Evolutionary conservation across 2,888 invertebrate species (phyloP).

Genomic region (Dyspetes luteomarginatus): DNA sequence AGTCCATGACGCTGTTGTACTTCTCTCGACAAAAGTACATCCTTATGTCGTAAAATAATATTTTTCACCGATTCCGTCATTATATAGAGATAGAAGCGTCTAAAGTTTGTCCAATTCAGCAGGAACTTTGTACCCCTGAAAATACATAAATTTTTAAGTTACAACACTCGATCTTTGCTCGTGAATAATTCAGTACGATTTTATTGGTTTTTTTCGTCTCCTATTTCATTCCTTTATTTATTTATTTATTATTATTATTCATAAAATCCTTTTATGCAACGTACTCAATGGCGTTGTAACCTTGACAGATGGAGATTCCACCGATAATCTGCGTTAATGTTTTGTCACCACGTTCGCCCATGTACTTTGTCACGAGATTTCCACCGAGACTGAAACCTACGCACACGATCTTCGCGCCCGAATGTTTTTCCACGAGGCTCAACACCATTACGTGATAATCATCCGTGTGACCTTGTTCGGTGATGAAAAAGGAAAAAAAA

Average conservation of each 20-base stretch:
- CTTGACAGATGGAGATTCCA: conserved; percentile 96
- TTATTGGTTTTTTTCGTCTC: not conserved
- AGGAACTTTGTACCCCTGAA: conserved; percentile 91
- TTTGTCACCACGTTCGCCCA: conserved; percentile 90
- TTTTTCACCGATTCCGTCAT: conserved; percentile 97
- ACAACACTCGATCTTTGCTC: not conserved
- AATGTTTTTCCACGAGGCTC: conserved; percentile 89
- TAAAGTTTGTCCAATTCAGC: conserved; percentile 94
- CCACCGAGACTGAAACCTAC: conserved; percentile 98
- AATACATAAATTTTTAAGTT: conserved; percentile 28
- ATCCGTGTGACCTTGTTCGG: conserved; percentile 90
- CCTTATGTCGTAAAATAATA: conserved; percentile 93
- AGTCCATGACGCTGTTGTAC: conserved; percentile 88
- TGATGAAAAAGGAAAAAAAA: not conserved
- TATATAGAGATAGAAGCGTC: conserved; percentile 94
- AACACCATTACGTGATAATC: conserved; percentile 94
- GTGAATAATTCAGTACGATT: not conserved
- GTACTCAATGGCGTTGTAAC: conserved; percentile 96
- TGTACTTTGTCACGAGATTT: conserved; percentile 96
- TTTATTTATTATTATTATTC: not conserved
- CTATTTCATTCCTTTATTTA: not conserved
- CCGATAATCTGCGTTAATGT: conserved; percentile 91
- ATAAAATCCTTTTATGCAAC: conserved; percentile 79
- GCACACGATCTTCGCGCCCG: conserved; percentile 90
- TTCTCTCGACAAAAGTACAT: conserved; percentile 90